These are phyloP conservation scores for Sphaerophoria taeniata DNA, from an alignment of 2,888 invertebrate species.

Conservation along the genomic window DNA sequence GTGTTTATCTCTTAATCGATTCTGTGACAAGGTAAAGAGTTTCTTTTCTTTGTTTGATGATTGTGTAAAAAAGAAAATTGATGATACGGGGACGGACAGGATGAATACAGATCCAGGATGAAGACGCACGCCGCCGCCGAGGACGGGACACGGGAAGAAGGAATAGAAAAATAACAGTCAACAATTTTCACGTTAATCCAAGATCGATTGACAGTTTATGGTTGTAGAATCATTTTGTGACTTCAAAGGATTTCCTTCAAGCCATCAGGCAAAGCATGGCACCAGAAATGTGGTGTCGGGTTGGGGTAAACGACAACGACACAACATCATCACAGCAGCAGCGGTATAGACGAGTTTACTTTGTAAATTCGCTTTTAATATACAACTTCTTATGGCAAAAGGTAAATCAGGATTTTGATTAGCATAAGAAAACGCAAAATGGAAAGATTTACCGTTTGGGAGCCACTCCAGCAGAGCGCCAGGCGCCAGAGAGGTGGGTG, in stretches of 20 bases:
- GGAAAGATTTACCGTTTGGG: constrained; percentile 40
- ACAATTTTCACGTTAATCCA: constrained; percentile 68
- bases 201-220: constrained; percentile 70
- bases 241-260: constrained; percentile 65
- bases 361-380: constrained; percentile 70
- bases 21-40: constrained; percentile 70
- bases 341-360: constrained; percentile 65
- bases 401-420: constrained; percentile 72
- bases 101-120: not conserved
- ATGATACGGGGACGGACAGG: not conserved
- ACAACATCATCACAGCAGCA: constrained; percentile 23
- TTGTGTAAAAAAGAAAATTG: constrained; percentile 26
- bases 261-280: not conserved
- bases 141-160: constrained; percentile 12
- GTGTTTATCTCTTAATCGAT: constrained; percentile 74
- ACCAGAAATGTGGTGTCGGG: not conserved
- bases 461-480: not conserved
- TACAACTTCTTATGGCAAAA: constrained; percentile 44
- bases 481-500: constrained; percentile 27
- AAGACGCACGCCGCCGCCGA: not conserved
- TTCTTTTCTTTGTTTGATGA: constrained; percentile 63
- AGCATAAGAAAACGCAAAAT: constrained; percentile 61
- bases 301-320: not conserved
- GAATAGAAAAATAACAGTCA: constrained; percentile 47
- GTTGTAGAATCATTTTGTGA: constrained; percentile 51